Evolutionary conservation across 2,797 vertebrate genomes (phyloP).

Genomic region (Nannoperca australis): DNA sequence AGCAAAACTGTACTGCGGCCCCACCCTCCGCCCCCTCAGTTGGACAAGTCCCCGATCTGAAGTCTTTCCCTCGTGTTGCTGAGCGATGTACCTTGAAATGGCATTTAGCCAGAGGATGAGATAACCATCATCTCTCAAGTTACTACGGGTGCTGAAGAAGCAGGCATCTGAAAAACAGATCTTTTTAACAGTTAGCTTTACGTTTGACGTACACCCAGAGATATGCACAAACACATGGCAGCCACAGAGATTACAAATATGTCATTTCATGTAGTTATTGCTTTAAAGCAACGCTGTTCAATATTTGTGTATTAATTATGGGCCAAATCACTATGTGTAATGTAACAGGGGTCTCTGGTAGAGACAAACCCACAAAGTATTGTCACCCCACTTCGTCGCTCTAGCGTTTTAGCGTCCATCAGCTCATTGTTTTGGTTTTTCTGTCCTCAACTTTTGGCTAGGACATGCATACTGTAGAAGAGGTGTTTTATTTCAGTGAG

Average conservation of each 20-base stretch:
- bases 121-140: constrained; percentile 38
- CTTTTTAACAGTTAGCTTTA: not conserved
- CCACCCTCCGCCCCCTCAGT: constrained; percentile 21
- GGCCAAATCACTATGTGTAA: not conserved
- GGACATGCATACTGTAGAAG: not conserved
- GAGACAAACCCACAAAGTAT: not conserved
- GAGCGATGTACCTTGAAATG: constrained; percentile 37
- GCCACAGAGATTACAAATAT: not conserved
- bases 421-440: not conserved
- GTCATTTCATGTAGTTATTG: not conserved
- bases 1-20: constrained; percentile 18
- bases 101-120: constrained; percentile 53
- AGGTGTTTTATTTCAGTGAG: not conserved
- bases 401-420: not conserved
- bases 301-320: not conserved
- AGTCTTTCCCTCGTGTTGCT: constrained; percentile 36
- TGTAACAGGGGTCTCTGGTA: not conserved
- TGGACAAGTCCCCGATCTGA: constrained; percentile 27
- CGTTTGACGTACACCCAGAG: not conserved
- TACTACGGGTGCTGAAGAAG: constrained; percentile 43
- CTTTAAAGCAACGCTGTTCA: not conserved
- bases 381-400: not conserved
- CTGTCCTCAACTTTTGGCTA: not conserved
- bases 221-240: not conserved
- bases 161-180: constrained; percentile 22